phyloP scores from a whole-genome alignment of 2,797 vertebrate genomes.

The Synaphobranchus kaupii region DNA sequence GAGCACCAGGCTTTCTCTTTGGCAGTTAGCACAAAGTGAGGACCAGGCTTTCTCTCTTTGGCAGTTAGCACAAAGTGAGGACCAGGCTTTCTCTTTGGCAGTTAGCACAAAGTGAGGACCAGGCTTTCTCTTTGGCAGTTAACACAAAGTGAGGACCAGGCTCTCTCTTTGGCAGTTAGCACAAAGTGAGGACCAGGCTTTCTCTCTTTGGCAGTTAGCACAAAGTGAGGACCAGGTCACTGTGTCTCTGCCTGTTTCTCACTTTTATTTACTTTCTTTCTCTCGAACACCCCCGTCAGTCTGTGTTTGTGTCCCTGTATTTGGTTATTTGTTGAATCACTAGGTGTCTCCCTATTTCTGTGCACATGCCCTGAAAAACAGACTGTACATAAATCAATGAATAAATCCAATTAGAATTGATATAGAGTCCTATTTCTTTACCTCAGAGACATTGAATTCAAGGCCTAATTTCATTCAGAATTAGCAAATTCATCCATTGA shows the following conservation, averaged over 20 bases:
- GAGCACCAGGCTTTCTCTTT: too few relatives aligned
- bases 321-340: slow-evolving; percentile 53
- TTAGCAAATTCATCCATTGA: background rate
- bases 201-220: slow-evolving; percentile 65
- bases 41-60: slow-evolving; percentile 57
- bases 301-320: slow-evolving; percentile 66
- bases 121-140: slow-evolving; percentile 69
- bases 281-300: slow-evolving; percentile 72
- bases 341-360: slow-evolving; percentile 55
- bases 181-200: too few relatives aligned
- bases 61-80: slow-evolving; percentile 64
- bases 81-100: too few relatives aligned
- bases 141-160: too few relatives aligned
- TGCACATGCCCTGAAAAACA: slow-evolving; percentile 68
- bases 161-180: slow-evolving; percentile 66
- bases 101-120: too few relatives aligned
- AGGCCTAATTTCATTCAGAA: slow-evolving; percentile 62
- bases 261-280: slow-evolving; percentile 58
- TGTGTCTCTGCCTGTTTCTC: slow-evolving; percentile 63
- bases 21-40: slow-evolving; percentile 65
- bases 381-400: slow-evolving; percentile 69
- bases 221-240: slow-evolving; percentile 68
- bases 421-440: slow-evolving; percentile 63
- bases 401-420: slow-evolving; percentile 66
- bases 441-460: slow-evolving; percentile 59